phyloP scores from a whole-genome alignment of 2,888 invertebrate species.

The Papilio demoleus region DNA sequence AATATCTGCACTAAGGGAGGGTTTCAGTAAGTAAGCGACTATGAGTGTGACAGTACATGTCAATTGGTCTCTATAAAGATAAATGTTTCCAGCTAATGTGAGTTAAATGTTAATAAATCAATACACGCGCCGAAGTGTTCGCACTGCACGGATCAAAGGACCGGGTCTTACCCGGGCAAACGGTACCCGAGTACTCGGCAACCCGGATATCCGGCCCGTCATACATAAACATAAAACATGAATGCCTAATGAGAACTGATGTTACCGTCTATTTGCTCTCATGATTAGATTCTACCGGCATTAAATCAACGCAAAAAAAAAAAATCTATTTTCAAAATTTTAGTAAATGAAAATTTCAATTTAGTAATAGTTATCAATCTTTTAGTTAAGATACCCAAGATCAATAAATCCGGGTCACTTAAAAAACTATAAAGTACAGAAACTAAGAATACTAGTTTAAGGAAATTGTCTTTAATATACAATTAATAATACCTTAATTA shows the following conservation, averaged over 20 bases:
- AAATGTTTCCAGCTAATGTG: slow-evolving; percentile 55
- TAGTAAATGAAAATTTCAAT: neutral
- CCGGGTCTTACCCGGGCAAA: slow-evolving; percentile 42
- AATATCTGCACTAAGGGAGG: neutral
- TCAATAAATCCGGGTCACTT: no score
- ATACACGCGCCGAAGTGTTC: slow-evolving; percentile 48
- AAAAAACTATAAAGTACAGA: no score
- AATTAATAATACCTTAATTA: no score
- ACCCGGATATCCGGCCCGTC: slow-evolving; percentile 30
- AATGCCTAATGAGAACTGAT: slow-evolving; percentile 37
- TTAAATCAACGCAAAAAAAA: slow-evolving; percentile 1
- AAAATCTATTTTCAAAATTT: neutral
- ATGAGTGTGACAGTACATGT: neutral
- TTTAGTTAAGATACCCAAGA: no score
- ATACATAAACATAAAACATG: slow-evolving; percentile 41
- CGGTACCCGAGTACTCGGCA: slow-evolving; percentile 29
- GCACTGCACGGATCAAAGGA: slow-evolving; percentile 42
- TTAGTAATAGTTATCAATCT: neutral
- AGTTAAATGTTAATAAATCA: slow-evolving; percentile 67
- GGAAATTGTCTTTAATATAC: no score
- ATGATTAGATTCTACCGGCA: neutral
- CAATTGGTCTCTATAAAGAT: slow-evolving; percentile 45
- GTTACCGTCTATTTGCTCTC: slow-evolving; percentile 24
- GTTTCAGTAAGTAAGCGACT: neutral
- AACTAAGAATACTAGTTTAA: no score